A percentile compares a stretch with the other conserved stretches of the same genome.
These are phyloP conservation scores for Rhinolophus ferrumequinum DNA, from an alignment of 2,113 vertebrate genomes.

Conservation along the genomic window DNA sequence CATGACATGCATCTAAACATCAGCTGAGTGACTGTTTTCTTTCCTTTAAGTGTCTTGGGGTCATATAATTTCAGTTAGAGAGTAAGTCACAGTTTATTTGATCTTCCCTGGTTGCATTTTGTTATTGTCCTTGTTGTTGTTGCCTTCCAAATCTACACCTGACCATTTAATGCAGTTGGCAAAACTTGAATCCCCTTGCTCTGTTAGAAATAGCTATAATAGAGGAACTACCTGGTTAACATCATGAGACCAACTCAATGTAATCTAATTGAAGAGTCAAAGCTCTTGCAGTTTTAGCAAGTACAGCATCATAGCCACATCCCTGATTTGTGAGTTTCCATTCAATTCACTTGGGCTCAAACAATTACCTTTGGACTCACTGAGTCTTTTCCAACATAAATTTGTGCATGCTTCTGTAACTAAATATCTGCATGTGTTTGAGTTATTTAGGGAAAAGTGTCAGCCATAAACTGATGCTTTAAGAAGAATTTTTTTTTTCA, in stretches of 20 bases:
- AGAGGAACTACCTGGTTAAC: not conserved
- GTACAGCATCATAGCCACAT: not conserved
- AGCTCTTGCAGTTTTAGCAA: slow-evolving; percentile 24
- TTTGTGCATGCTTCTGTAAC: not conserved
- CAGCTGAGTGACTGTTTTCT: not conserved
- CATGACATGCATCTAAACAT: not conserved
- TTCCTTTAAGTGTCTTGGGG: not conserved
- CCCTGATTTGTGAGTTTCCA: not conserved
- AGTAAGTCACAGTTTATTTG: not conserved
- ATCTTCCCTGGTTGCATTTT: not conserved
- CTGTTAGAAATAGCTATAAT: not conserved
- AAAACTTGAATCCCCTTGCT: not conserved
- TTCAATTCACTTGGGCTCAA: not conserved
- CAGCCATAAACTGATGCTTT: not conserved
- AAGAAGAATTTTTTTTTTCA: not conserved
- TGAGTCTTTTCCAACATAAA: not conserved
- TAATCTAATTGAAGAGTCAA: not conserved
- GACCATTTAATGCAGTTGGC: not conserved
- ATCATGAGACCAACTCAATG: not conserved
- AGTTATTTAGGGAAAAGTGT: not conserved
- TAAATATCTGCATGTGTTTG: not conserved
- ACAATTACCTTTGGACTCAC: not conserved
- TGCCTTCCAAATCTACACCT: not conserved
- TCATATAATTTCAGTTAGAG: not conserved
- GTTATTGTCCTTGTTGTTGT: not conserved